phyloP scores from a whole-genome alignment of 2,113 vertebrate species.

The Crypturellus undulatus region DNA sequence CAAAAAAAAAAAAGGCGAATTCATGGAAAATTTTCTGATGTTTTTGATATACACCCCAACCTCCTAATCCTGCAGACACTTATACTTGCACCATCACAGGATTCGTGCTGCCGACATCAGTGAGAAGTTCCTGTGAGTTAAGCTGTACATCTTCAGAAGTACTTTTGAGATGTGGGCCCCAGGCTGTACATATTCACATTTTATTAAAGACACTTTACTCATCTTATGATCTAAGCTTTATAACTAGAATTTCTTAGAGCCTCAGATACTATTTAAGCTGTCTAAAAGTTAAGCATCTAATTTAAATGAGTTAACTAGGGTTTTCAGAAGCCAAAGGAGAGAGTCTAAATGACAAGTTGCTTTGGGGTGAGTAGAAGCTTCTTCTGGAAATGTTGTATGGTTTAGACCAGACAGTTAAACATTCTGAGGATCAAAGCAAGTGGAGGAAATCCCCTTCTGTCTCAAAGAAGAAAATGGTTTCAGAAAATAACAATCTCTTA shows the following conservation, averaged over 20 bases:
- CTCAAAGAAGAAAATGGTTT: not conserved
- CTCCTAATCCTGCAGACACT: not conserved
- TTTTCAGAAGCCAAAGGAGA: not conserved
- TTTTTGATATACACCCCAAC: fast-evolving
- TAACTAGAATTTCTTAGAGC: not conserved
- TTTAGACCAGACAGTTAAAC: not conserved
- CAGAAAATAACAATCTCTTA: constrained; percentile 15
- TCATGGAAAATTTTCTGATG: not conserved
- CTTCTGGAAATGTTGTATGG: not conserved
- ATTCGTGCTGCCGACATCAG: not conserved
- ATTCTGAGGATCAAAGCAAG: constrained; percentile 5
- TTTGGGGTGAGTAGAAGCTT: not conserved
- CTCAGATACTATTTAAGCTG: not conserved
- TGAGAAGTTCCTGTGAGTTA: not conserved
- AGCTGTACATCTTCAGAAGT: not conserved
- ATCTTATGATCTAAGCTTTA: not conserved
- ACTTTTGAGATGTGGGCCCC: not conserved
- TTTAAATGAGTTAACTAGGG: not conserved
- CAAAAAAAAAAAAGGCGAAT: not conserved
- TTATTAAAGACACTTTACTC: not conserved
- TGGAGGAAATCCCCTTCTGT: constrained; percentile 1
- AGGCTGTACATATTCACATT: not conserved
- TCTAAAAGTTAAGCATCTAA: not conserved
- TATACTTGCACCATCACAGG: fast-evolving
- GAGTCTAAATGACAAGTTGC: not conserved